phyloP scores from a whole-genome alignment of 2,113 vertebrate genomes.

The Steatornis caripensis region DNA sequence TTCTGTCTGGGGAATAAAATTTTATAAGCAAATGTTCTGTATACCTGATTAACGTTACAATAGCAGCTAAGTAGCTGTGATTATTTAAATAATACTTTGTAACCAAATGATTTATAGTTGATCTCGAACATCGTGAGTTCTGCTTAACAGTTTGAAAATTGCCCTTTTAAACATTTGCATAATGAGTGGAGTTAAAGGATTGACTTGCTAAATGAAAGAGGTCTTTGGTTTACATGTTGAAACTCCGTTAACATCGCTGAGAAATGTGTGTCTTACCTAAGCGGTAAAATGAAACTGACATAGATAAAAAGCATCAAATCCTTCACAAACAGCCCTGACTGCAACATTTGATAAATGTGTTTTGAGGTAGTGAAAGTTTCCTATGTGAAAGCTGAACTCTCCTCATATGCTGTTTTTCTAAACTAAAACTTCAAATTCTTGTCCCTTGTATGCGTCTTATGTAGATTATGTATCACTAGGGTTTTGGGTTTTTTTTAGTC shows the following conservation, averaged over 20 bases:
- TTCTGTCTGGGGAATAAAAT: slow-evolving; percentile 24
- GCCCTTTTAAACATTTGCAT: background rate
- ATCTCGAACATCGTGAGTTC: background rate
- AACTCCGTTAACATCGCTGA: background rate
- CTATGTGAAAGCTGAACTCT: background rate
- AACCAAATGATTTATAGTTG: background rate
- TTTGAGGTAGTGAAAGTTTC: background rate
- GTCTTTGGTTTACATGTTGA: background rate
- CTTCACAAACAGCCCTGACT: background rate
- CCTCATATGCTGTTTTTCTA: background rate
- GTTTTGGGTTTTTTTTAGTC: background rate
- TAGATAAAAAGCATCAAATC: background rate
- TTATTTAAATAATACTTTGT: background rate
- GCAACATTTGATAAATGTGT: background rate
- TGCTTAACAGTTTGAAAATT: background rate
- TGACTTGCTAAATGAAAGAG: background rate
- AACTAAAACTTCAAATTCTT: background rate
- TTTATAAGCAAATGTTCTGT: slow-evolving; percentile 19
- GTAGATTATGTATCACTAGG: background rate
- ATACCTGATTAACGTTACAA: background rate
- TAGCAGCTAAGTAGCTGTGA: background rate
- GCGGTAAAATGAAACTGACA: background rate
- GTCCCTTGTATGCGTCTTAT: background rate
- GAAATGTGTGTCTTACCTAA: background rate
- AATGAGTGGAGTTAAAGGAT: background rate